Evolutionary conservation across 2,888 invertebrate species (phyloP).

Genomic region (Drosophila colorata): DNA sequence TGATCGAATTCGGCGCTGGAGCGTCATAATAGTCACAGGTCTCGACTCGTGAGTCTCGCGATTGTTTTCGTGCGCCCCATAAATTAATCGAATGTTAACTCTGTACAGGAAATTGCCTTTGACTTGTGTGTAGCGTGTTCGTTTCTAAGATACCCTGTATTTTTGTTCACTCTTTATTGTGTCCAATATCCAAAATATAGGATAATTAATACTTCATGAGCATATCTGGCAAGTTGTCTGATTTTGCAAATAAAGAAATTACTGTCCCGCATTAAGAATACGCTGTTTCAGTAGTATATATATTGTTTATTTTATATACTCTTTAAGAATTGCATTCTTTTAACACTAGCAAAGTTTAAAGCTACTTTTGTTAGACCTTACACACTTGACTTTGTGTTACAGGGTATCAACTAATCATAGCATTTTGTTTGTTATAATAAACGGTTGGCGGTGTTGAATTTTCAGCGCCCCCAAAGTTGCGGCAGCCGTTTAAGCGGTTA

Average conservation of each 20-base stretch:
- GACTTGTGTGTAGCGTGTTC: slow-evolving; percentile 18
- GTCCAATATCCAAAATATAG: too few relatives aligned
- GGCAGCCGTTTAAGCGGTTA: slow-evolving; percentile 53
- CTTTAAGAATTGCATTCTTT: too few relatives aligned
- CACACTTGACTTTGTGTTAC: background rate
- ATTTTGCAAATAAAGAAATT: too few relatives aligned
- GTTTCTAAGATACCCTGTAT: slow-evolving; percentile 19
- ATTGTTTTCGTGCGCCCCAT: slow-evolving; percentile 73
- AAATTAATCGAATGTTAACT: slow-evolving; percentile 70
- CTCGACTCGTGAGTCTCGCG: slow-evolving; percentile 32
- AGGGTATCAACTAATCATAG: slow-evolving; percentile 67
- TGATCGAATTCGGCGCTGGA: slow-evolving; percentile 75
- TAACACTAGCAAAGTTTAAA: too few relatives aligned
- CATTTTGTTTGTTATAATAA: slow-evolving; percentile 67
- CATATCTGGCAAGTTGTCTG: too few relatives aligned
- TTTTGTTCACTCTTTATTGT: background rate
- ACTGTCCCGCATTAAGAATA: too few relatives aligned
- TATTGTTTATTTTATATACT: too few relatives aligned
- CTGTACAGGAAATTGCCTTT: slow-evolving; percentile 61
- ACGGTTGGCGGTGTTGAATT: slow-evolving; percentile 67
- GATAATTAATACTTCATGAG: too few relatives aligned
- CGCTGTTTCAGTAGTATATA: too few relatives aligned
- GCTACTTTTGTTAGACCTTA: too few relatives aligned
- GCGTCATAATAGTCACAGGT: slow-evolving; percentile 74
- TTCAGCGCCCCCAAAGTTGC: slow-evolving; percentile 63